Conservation (phyloP, 2,113 vertebrate species). For the Ochotona curzoniae region DNA sequence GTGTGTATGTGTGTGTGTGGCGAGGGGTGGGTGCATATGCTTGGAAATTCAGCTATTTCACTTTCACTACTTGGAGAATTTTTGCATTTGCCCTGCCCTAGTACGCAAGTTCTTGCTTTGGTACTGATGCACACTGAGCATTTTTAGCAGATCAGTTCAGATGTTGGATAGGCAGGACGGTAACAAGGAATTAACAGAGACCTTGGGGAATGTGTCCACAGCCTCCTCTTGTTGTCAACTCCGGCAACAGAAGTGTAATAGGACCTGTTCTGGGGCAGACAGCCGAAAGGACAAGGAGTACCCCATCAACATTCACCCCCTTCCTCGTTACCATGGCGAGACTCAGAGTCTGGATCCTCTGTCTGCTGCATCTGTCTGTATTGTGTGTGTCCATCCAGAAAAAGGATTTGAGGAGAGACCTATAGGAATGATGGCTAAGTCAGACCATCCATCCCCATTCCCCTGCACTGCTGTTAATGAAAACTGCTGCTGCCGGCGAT, state of each 20-base stretch:
- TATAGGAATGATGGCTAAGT: background rate
- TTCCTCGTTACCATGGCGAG: background rate
- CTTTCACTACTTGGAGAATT: constrained; percentile 11
- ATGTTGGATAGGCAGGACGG: background rate
- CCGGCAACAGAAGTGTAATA: fast-evolving
- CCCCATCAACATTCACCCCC: no score
- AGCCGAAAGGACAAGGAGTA: fast-evolving
- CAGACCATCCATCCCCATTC: background rate
- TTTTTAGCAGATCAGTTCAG: constrained; percentile 1
- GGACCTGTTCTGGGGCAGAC: background rate
- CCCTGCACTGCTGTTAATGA: background rate
- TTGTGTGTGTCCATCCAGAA: background rate
- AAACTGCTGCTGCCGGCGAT: background rate
- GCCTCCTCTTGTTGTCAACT: background rate
- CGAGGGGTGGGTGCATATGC: background rate
- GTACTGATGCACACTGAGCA: constrained; percentile 12
- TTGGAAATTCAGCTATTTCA: constrained; percentile 21
- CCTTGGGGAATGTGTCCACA: background rate
- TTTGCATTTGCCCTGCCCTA: constrained; percentile 15
- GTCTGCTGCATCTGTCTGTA: background rate
- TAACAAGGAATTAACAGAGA: background rate
- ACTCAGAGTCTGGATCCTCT: fast-evolving
- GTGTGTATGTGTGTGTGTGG: no score
- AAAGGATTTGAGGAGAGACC: constrained; percentile 2
- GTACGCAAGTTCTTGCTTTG: constrained; percentile 34